Percentiles rank a stretch among this genome's conserved stretches.
phyloP scores from a whole-genome alignment of 2,113 vertebrate genomes.

The Ictalurus furcatus region DNA sequence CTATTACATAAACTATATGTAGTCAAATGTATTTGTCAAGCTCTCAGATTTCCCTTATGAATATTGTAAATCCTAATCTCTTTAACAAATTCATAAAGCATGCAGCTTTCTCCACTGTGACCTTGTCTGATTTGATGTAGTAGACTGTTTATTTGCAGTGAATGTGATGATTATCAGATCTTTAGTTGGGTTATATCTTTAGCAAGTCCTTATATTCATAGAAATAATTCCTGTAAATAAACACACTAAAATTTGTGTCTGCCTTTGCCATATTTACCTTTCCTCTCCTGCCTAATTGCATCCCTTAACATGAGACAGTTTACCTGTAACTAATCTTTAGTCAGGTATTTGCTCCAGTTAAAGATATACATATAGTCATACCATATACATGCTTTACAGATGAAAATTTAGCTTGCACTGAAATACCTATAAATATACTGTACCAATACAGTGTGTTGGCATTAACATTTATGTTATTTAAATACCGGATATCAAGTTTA shows the following conservation, averaged over 20 bases:
- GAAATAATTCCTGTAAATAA: neutral
- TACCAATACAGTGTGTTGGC: neutral
- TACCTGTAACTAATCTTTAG: neutral
- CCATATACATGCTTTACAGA: neutral
- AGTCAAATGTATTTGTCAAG: neutral
- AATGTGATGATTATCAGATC: neutral
- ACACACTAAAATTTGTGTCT: neutral
- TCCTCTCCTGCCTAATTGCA: neutral
- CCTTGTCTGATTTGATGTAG: constrained; percentile 42
- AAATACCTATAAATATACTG: neutral
- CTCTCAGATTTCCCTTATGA: constrained; percentile 10
- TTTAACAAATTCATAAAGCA: constrained; percentile 9
- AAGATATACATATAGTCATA: neutral
- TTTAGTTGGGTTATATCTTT: neutral
- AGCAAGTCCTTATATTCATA: neutral
- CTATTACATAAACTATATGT: constrained; percentile 12
- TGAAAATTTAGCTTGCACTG: neutral
- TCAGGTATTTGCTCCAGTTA: neutral
- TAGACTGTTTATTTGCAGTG: neutral
- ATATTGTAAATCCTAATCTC: constrained; percentile 11
- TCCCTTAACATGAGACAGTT: neutral
- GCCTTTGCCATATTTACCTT: neutral
- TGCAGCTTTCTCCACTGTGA: constrained; percentile 34
- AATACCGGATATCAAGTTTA: neutral
- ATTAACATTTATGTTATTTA: neutral